A percentile compares a stretch with the other conserved stretches of the same genome.
Conservation (phyloP, 2,888 invertebrate genomes). For the Sarcophaga rosellei region DNA sequence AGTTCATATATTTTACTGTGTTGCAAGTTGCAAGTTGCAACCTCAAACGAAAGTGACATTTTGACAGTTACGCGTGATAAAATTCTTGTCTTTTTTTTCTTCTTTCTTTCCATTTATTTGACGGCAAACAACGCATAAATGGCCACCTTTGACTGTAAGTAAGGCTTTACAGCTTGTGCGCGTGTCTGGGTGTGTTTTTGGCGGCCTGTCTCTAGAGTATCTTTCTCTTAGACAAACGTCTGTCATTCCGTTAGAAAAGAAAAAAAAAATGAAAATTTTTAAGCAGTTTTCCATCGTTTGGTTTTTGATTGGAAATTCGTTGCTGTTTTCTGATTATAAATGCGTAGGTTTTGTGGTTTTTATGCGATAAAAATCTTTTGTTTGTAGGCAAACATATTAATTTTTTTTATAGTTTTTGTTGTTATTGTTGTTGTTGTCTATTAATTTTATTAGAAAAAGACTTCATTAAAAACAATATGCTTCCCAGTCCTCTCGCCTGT, state of each 20-base stretch:
- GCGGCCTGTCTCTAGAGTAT: neutral
- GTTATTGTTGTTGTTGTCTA: too few species aligned
- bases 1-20: constrained; percentile 32
- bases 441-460: constrained; percentile 21
- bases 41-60: constrained; percentile 65
- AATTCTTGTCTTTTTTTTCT: constrained; percentile 7
- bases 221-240: neutral
- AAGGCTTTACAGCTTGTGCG: neutral
- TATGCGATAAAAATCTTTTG: constrained; percentile 46
- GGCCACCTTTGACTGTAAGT: constrained; percentile 36
- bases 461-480: constrained; percentile 21
- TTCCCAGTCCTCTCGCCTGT: neutral
- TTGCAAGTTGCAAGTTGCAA: constrained; percentile 2
- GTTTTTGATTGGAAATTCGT: constrained; percentile 14
- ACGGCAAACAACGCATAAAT: constrained; percentile 22
- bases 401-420: constrained; percentile 28
- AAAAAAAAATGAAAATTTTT: too few species aligned
- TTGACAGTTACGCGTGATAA: constrained; percentile 68
- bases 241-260: too few species aligned
- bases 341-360: constrained; percentile 52
- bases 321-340: constrained; percentile 8
- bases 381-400: constrained; percentile 31
- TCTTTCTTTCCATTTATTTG: too few species aligned
- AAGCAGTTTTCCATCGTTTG: neutral
- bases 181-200: too few species aligned